phyloP scores from a whole-genome alignment of 2,113 vertebrate genomes.

The Baryphthengus martii region DNA sequence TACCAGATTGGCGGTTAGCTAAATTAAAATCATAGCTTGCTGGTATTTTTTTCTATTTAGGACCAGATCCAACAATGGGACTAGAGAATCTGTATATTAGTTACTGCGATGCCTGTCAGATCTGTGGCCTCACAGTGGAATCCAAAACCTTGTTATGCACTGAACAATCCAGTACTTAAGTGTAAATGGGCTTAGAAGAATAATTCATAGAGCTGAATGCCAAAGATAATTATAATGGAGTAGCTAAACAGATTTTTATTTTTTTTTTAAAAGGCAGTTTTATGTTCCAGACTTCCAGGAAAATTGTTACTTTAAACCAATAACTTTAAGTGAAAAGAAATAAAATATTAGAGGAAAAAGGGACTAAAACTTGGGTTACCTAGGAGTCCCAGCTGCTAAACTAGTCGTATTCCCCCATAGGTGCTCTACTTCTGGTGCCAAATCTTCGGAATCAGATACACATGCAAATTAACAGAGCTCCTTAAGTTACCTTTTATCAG shows the following conservation, averaged over 20 bases:
- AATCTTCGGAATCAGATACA: conserved; percentile 35
- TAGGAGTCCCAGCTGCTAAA: not conserved
- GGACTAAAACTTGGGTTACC: not conserved
- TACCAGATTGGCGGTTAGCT: not conserved
- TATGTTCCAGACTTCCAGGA: not conserved
- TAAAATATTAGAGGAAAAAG: not conserved
- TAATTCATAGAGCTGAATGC: not conserved
- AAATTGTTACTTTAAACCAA: not conserved
- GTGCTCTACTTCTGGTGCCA: not conserved
- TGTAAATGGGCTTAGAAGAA: not conserved
- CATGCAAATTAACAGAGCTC: conserved; percentile 1
- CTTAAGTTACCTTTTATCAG: conserved; percentile 45
- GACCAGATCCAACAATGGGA: not conserved
- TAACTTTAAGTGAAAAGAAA: not conserved
- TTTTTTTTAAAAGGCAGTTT: not conserved
- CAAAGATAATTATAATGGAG: not conserved
- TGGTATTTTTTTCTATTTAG: not conserved
- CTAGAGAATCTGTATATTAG: not conserved
- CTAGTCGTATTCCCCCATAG: not conserved
- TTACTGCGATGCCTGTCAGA: not conserved
- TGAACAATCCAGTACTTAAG: not conserved
- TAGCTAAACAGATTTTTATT: not conserved
- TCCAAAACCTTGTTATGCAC: not conserved
- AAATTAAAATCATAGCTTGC: not conserved
- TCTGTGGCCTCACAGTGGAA: not conserved